These are phyloP conservation scores for Lota lota DNA, from an alignment of 2,113 vertebrate genomes.

Conservation along the genomic window DNA sequence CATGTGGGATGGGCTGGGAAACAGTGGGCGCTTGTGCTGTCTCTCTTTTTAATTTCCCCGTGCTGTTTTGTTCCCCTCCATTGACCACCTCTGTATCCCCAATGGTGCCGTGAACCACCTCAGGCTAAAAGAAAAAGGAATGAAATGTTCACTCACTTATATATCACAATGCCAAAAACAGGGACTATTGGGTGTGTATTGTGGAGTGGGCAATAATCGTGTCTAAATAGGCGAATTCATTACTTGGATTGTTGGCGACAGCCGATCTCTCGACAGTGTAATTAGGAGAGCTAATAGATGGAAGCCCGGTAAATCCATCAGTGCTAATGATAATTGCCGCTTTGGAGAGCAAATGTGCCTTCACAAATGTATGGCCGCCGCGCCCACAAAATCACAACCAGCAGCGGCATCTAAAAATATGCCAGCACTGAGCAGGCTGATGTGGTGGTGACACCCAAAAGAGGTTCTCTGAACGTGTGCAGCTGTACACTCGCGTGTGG, in stretches of 20 bases:
- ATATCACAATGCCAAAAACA: slow-evolving; percentile 56
- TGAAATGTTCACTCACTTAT: slow-evolving; percentile 19
- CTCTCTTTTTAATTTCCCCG: slow-evolving; percentile 2
- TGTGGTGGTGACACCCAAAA: slow-evolving; percentile 39
- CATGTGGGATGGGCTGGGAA: slow-evolving; percentile 34
- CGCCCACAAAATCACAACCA: slow-evolving; percentile 46
- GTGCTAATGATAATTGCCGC: slow-evolving; percentile 74
- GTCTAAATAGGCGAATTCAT: slow-evolving; percentile 71
- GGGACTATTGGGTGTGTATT: slow-evolving; percentile 39
- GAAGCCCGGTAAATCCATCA: slow-evolving; percentile 69
- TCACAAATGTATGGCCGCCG: slow-evolving; percentile 40
- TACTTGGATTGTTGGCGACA: slow-evolving; percentile 71
- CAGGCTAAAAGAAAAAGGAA: no score
- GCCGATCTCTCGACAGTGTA: slow-evolving; percentile 67
- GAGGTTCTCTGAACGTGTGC: slow-evolving; percentile 26
- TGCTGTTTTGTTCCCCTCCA: background rate
- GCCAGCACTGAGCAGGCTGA: background rate
- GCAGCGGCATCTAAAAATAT: slow-evolving; percentile 60
- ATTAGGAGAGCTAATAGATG: slow-evolving; percentile 73
- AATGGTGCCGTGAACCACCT: background rate
- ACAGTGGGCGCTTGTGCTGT: slow-evolving; percentile 45
- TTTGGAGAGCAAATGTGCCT: slow-evolving; percentile 52
- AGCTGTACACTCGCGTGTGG: slow-evolving; percentile 38
- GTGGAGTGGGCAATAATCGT: slow-evolving; percentile 50
- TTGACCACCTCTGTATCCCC: background rate